Base-by-base conservation (phyloP, 2,797 vertebrate genomes). In the Melanotaenia nigrans region DNA sequence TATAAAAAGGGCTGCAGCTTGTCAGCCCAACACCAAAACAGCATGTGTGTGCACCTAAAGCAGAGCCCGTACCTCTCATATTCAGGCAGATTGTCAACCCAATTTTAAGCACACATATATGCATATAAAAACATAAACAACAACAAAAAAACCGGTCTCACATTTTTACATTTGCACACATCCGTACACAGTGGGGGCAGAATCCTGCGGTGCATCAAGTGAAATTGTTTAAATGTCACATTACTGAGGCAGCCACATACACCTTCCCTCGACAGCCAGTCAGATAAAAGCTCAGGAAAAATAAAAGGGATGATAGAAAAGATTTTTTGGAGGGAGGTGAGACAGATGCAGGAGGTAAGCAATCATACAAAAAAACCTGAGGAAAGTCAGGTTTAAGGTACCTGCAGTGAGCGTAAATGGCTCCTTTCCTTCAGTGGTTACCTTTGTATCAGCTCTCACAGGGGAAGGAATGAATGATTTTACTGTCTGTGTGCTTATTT, bases 211-310 rank as follows among this genome's bases (percentile, higher is more conserved):
- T 67, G 74, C 0, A 62, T 70, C 71, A 61, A 2, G 61, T 65
- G 85, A 89, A 83, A 87, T 83, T 85, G 82, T 85, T 78, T 81
- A 84, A 90, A 89, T 88, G 89, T 89, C 83, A 85, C 68, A 77
- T 81, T 79, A 82, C 64, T 36, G 76, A 89, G 58, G 73, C 82
- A 86, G 63, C 74, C 80, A 61, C 81, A 76, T 74, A 75, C n/a
- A 10, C 77, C 73, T 81, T 68, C 68, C 73, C 81, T 78, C 57
- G 75, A 73, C 71, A 86, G 68, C 54, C 59, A 86, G 67, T 42
- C 77, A 77, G 79, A 85, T 85, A 67, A 83, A 85, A 85, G 73
- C 56, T 57, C 3, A 2, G 61, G 16, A n/a, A 8, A 13, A 40
- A 51, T 69, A 55, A 71, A 42, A 63, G 56, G 10, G 20, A 64